Conservation (phyloP, 92 coral and sea anemone genomes). For the Actinernus sp. region DNA sequence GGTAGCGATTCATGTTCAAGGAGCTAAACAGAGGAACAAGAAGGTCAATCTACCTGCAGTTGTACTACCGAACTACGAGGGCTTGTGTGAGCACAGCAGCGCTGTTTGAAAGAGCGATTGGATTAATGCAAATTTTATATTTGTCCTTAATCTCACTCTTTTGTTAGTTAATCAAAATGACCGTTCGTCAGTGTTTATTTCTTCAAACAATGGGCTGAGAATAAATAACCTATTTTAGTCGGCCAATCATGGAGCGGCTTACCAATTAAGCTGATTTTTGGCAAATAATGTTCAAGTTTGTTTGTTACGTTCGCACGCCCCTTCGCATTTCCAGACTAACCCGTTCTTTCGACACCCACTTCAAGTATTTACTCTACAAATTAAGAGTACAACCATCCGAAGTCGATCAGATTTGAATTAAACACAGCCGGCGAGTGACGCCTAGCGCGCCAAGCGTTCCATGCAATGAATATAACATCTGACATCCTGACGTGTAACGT, state of each 20-base stretch:
- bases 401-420: not conserved
- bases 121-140: constrained; percentile 95
- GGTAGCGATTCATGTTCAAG: constrained; percentile 6
- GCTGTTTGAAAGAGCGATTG: constrained; percentile 51
- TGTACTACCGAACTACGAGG: too few relatives aligned
- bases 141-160: constrained; percentile 86
- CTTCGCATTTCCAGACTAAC: not conserved
- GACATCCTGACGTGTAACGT: not conserved
- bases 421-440: not conserved
- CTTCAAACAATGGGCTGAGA: constrained; percentile 85
- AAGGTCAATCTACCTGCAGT: too few relatives aligned
- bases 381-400: constrained; percentile 2
- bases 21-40: constrained; percentile 13
- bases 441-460: not conserved
- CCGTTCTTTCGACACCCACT: constrained; percentile 31
- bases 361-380: constrained; percentile 20
- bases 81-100: too few relatives aligned
- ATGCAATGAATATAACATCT: not conserved
- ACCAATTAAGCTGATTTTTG: constrained; percentile 81
- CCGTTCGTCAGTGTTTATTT: constrained; percentile 98
- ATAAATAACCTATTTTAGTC: constrained; percentile 80
- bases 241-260: constrained; percentile 77
- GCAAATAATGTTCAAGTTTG: constrained; percentile 56
- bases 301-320: constrained; percentile 11
- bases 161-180: constrained; percentile 97